Base-by-base conservation (phyloP, 2,797 vertebrate species). In the Vireo griseus region DNA sequence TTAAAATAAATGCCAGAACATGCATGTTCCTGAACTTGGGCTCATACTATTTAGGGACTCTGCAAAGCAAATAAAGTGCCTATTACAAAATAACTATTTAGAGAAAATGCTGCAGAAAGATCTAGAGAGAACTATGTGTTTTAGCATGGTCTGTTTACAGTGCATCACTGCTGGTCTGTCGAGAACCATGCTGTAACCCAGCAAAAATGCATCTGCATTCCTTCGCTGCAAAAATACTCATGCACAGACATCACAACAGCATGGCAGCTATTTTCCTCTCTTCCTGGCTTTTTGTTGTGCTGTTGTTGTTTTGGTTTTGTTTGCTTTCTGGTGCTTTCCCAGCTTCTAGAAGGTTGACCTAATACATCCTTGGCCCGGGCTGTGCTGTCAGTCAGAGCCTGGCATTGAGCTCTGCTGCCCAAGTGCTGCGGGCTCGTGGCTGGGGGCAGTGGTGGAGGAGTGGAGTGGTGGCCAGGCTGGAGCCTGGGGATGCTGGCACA, bases 151-250 rank as follows among this genome's bases (percentile, higher is more conserved):
- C 97, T 98, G 97, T 97, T 97, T 98, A 97, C 96, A 97, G 95
- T 96, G 97, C 96, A 97, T 97, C 96, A 95, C 73, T 96, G 92
- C 96, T 97, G 96, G 52, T 78, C 96, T 92, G 92, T 42, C 61
- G 88, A 92, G 94, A 83, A 42, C 95, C 68, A 75, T 98, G 97
- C 91, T 97, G 90, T 98, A 96, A 98, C 88, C 84, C 81, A 93
- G 96, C 88, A 98, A 98, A 97, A 98, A 98, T 97, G 97, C 97
- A 97, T 95, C 93, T 97, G 95, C 97, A 97, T 98, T 98, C 97
- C 96, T 98, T 80, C 10, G 1, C 92, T 92, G 94, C 97, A 97
- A 97, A 98, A 98, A 97, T 97, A 98, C 97, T 95, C 97, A 51
- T 94, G 94, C 72, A 91, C 97, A 97, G 97, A 97, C 97, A 96